These are phyloP conservation scores for Dascillus cervinus DNA, from an alignment of 2,888 invertebrate genomes.

Conservation along the genomic window DNA sequence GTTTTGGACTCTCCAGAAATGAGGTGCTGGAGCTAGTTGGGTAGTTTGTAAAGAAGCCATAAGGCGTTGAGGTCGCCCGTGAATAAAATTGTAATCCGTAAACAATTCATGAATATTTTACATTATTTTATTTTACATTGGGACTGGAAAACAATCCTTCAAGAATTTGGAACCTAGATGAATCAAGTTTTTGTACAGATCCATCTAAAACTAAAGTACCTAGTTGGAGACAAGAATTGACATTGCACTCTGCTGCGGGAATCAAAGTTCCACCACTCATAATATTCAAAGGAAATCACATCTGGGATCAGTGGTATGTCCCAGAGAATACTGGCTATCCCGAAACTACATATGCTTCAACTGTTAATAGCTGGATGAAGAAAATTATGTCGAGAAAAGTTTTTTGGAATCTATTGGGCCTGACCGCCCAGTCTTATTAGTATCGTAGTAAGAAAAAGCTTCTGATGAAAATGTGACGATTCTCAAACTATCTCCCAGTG, in stretches of 20 bases:
- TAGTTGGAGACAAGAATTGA: conserved; percentile 1
- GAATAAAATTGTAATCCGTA: conserved; percentile 7
- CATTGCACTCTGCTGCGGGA: conserved; percentile 23
- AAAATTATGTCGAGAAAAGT: conserved; percentile 22
- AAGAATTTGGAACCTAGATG: conserved; percentile 11
- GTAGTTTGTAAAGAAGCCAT: conserved; percentile 9
- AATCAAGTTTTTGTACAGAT: conserved; percentile 10
- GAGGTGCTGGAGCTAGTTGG: conserved; percentile 8
- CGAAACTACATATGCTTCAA: conserved; percentile 26
- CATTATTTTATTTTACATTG: conserved; percentile 9
- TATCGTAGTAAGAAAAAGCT: conserved; percentile 6
- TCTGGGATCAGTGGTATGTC: conserved; percentile 33
- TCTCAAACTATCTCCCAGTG: conserved; percentile 21
- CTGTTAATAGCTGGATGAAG: conserved; percentile 28
- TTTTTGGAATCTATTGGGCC: conserved; percentile 16
- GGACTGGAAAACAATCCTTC: conserved; percentile 22
- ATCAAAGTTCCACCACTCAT: conserved; percentile 31
- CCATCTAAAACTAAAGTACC: conserved; percentile 13
- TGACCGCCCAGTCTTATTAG: conserved; percentile 21
- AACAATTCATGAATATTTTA: conserved; percentile 8
- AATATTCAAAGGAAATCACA: conserved; percentile 30
- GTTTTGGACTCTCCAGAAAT: conserved; percentile 12
- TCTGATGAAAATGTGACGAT: conserved; percentile 19
- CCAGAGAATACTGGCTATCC: conserved; percentile 21
- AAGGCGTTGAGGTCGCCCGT: conserved; percentile 8